Evolutionary conservation across 1,140 invertebrate species (phyloP).

Genomic region (Trichoplusia ni): DNA sequence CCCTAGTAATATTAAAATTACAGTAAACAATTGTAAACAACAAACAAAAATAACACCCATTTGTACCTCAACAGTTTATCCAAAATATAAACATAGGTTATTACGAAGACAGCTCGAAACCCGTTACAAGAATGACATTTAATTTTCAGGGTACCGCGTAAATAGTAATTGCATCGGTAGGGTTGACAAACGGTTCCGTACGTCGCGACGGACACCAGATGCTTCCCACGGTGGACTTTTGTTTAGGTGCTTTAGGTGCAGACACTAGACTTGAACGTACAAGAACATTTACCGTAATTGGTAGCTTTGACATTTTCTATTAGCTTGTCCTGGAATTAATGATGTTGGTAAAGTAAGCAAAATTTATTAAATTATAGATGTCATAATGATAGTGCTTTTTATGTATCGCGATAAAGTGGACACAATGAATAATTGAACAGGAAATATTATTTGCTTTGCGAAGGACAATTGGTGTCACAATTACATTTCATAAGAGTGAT

Average conservation of each 20-base stretch:
- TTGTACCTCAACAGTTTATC: slow-evolving; percentile 22
- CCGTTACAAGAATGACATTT: slow-evolving; percentile 24
- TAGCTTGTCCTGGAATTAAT: neutral
- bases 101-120: slow-evolving; percentile 9
- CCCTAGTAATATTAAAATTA: neutral
- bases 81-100: slow-evolving; percentile 15
- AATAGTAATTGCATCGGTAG: slow-evolving; percentile 39
- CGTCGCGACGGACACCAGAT: slow-evolving; percentile 32
- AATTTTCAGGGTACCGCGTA: slow-evolving; percentile 30
- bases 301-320: slow-evolving; percentile 16
- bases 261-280: neutral
- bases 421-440: no score
- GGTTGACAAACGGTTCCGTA: slow-evolving; percentile 40
- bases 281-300: neutral
- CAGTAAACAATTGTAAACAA: neutral
- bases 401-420: no score
- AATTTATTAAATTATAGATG: neutral
- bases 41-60: neutral
- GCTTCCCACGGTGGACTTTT: slow-evolving; percentile 37
- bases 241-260: slow-evolving; percentile 21
- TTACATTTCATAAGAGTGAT: no score
- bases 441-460: no score
- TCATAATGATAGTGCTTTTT: no score
- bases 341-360: neutral
- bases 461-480: no score